Evolutionary conservation across 2,113 vertebrate species (phyloP), one percentile per base, ranked within the genome.

Genomic region (Oreotrochilus melanogaster): DNA sequence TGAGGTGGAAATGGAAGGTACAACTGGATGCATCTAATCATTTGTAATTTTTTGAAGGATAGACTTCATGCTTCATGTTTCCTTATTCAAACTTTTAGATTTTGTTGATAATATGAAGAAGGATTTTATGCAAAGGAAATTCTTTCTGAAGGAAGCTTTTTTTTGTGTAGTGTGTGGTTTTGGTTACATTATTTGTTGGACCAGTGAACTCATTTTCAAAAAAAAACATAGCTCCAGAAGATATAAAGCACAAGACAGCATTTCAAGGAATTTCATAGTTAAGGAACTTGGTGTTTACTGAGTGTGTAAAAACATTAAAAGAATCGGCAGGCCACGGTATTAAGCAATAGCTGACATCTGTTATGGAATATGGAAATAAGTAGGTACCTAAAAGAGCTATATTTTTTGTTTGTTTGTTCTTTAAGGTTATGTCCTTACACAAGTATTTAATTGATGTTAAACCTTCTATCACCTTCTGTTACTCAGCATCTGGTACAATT

Each of bases 391-490:
- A 81, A 88, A 78, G 11, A 11, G 11, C 5, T 48, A 8, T 43
- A 18, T 31, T 25, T 50, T 18, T 45, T 50, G 1, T 17, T 58
- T 47, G 9, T 43, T 72, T 92, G 8, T 57, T 47, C 47, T 84
- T 54, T 86, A 31, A 86, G 17, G 12, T 86, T 88, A 57, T 71
- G 51, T 62, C 56, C 31, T 84, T 80, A 89, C 13, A 51, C 9
- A 78, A 67, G 14, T 81, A 73, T 80, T 95, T 86, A 71, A 87
- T 67, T 81, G 23, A 14, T 74, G 19, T 78, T 88, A 91, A 92
- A 79, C 51, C 21, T 91, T 87, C 79, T 82, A 78, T 86, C 56
- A 64, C 65, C 72, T 91, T 88, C 86, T 88, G 65, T 39, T 93
- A 57, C 43, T 48, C 43, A 84, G 60, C 65, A 86, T 43, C 76